Percentiles rank a stretch among this genome's conserved stretches.
These are phyloP conservation scores for Triplophysa rosa DNA, from an alignment of 2,113 vertebrate species.

Conservation along the genomic window DNA sequence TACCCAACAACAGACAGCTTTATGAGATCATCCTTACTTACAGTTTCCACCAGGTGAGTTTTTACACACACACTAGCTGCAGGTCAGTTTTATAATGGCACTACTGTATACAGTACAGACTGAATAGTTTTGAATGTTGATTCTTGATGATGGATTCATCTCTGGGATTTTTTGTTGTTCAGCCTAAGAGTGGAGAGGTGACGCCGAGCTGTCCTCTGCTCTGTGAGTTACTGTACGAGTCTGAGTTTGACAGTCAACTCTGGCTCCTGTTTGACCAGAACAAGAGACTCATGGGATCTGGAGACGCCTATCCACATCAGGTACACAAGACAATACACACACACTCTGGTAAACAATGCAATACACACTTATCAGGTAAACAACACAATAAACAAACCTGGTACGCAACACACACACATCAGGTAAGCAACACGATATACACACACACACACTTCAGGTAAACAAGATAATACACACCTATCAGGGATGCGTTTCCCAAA, in stretches of 20 bases:
- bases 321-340: slow-evolving; percentile 64
- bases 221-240: slow-evolving; percentile 94
- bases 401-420: no score
- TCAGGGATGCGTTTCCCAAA: no score
- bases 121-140: not conserved
- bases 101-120: no score
- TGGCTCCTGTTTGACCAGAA: slow-evolving; percentile 99
- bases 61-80: not conserved
- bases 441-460: no score
- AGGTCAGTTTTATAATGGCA: no score
- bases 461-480: no score
- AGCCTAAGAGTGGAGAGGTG: slow-evolving; percentile 98
- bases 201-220: slow-evolving; percentile 94
- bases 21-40: slow-evolving; percentile 95
- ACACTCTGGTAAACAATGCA: not conserved
- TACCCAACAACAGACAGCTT: slow-evolving; percentile 93
- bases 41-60: slow-evolving; percentile 89
- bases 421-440: no score
- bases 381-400: no score
- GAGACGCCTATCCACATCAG: slow-evolving; percentile 98
- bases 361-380: no score
- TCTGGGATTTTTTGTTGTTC: not conserved
- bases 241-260: slow-evolving; percentile 97
- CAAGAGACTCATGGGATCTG: slow-evolving; percentile 94
- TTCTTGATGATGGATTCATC: not conserved